These are phyloP conservation scores for Dorcus hopei DNA, from an alignment of 2,888 invertebrate species.

Conservation along the genomic window DNA sequence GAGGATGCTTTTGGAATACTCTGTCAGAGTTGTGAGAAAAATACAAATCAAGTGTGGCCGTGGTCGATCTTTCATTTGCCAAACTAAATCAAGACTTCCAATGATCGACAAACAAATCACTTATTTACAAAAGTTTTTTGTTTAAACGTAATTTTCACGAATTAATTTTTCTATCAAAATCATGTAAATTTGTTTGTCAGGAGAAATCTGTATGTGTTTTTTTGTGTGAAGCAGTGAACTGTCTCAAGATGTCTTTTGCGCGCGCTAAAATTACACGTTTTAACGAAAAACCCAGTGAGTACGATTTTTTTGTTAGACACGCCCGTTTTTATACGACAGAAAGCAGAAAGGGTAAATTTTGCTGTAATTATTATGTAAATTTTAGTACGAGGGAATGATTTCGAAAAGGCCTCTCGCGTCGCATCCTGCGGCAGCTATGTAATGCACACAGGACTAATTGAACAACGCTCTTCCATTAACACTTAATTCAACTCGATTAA, in stretches of 20 bases:
- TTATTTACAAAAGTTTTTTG: slow-evolving; percentile 22
- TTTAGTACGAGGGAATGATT: too few species aligned
- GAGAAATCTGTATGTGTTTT: slow-evolving; percentile 25
- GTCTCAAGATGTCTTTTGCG: slow-evolving; percentile 26
- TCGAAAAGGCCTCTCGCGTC: too few species aligned
- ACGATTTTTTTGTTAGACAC: not conserved
- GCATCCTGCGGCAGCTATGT: too few species aligned
- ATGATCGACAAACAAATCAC: slow-evolving; percentile 14
- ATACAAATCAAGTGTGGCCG: too few species aligned
- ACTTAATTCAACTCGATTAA: slow-evolving; percentile 12
- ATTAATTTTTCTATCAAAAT: slow-evolving; percentile 27
- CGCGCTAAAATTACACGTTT: slow-evolving; percentile 25
- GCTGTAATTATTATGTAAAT: too few species aligned
- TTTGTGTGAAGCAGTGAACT: slow-evolving; percentile 21
- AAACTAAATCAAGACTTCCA: slow-evolving; percentile 17
- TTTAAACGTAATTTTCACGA: slow-evolving; percentile 24
- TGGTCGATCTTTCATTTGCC: not conserved
- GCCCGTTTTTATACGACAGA: too few species aligned
- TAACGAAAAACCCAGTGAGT: slow-evolving; percentile 23
- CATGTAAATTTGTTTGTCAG: slow-evolving; percentile 29
- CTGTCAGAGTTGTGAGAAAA: too few species aligned
- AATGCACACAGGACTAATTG: not conserved
- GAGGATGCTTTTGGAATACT: too few species aligned
- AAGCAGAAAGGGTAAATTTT: too few species aligned
- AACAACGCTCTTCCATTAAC: slow-evolving; percentile 16